Percentiles rank a stretch among this genome's conserved stretches.
Conservation (phyloP, 1,140 invertebrate genomes). For the Drosophila ananassae region DNA sequence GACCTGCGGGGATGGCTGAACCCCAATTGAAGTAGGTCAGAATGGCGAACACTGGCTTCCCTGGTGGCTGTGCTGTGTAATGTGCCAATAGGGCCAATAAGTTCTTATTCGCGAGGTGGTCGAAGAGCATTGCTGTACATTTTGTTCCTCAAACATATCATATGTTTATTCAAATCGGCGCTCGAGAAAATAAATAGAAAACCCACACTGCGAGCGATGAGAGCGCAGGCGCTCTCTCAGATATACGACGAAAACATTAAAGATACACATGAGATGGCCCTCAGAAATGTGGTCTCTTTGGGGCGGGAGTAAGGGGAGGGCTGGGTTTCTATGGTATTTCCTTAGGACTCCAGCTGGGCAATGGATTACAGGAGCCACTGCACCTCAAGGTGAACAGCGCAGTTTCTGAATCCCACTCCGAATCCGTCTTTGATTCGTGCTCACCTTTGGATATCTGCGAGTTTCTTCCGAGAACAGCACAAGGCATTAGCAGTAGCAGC, state of each 20-base stretch:
- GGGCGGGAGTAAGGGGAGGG: neutral
- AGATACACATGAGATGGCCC: conserved; percentile 57
- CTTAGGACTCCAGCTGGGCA: conserved; percentile 15
- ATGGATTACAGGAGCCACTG: conserved; percentile 3
- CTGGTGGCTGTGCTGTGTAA: neutral
- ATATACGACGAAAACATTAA: conserved; percentile 61
- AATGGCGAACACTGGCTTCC: conserved; percentile 5
- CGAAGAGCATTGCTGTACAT: neutral
- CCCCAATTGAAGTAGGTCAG: conserved; percentile 59
- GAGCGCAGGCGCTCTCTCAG: conserved; percentile 68
- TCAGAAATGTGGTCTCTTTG: neutral
- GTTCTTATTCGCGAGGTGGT: neutral
- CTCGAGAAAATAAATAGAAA: conserved; percentile 23
- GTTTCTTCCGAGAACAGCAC: conserved; percentile 32
- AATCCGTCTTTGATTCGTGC: neutral
- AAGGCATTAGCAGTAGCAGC: neutral
- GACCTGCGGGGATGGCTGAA: conserved; percentile 36
- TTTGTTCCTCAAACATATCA: conserved; percentile 1
- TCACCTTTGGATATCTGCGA: conserved; percentile 43
- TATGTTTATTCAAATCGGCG: conserved; percentile 25
- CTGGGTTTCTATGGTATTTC: neutral
- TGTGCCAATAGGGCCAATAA: neutral
- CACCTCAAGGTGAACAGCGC: neutral
- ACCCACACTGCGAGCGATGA: conserved; percentile 7
- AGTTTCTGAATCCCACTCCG: neutral